These are phyloP conservation scores for Drosophila ustulata DNA, from an alignment of 2,888 invertebrate genomes.

Conservation along the genomic window DNA sequence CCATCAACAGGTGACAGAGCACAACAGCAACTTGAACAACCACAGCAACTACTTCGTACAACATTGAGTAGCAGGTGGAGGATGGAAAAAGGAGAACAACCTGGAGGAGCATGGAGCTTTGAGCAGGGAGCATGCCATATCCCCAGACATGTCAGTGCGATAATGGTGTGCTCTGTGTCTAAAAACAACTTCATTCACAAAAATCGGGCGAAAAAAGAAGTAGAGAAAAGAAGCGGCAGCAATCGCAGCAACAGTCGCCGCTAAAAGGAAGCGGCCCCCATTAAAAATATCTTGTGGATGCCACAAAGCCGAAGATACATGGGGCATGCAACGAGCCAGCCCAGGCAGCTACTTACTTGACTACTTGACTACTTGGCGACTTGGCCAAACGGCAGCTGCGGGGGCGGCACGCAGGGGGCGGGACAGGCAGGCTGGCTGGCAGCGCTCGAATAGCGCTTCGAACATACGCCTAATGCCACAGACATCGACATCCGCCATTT, in stretches of 20 bases:
- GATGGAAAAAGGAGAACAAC: slow-evolving; percentile 6
- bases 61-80: slow-evolving; percentile 40
- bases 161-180: slow-evolving; percentile 76
- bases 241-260: slow-evolving; percentile 38
- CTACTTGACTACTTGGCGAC: slow-evolving; percentile 21
- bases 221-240: slow-evolving; percentile 23
- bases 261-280: slow-evolving; percentile 78
- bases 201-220: slow-evolving; percentile 66
- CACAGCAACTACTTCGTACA: slow-evolving; percentile 34
- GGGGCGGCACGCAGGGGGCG: slow-evolving; percentile 57
- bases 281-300: slow-evolving; percentile 78
- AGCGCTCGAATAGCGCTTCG: slow-evolving; percentile 55
- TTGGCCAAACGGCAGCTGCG: slow-evolving; percentile 55
- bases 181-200: slow-evolving; percentile 81
- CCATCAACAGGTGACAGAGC: slow-evolving; percentile 79
- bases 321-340: slow-evolving; percentile 30
- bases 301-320: slow-evolving; percentile 70
- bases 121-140: slow-evolving; percentile 48
- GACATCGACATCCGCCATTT: slow-evolving; percentile 80
- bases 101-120: slow-evolving; percentile 4
- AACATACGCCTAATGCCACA: slow-evolving; percentile 80
- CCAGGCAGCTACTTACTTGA: slow-evolving; percentile 29
- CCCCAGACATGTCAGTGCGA: slow-evolving; percentile 80
- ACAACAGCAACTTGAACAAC: slow-evolving; percentile 39
- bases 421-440: slow-evolving; percentile 32